Conservation (phyloP, 2,888 invertebrate genomes). For the Myopa testacea region DNA sequence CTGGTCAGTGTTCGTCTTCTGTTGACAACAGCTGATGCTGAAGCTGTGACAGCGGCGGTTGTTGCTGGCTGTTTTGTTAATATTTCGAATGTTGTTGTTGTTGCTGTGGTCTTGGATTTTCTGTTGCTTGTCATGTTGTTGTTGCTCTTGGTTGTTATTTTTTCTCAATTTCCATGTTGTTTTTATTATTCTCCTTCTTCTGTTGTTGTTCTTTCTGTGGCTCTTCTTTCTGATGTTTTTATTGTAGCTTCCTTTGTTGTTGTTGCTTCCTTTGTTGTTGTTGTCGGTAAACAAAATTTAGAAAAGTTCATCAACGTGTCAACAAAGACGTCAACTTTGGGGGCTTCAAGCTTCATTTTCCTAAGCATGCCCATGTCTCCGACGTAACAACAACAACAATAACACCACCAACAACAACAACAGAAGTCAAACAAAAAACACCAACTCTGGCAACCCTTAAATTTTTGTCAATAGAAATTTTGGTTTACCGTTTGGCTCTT, state of each 20-base stretch:
- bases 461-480: too few relatives aligned
- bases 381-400: not conserved
- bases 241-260: not conserved
- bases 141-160: too few relatives aligned
- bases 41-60: not conserved
- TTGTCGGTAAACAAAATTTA: constrained; percentile 27
- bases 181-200: too few relatives aligned
- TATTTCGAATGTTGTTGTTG: not conserved
- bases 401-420: not conserved
- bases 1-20: not conserved
- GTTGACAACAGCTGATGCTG: constrained; percentile 17
- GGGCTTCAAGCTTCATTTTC: too few relatives aligned
- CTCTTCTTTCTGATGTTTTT: not conserved
- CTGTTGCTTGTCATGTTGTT: too few relatives aligned
- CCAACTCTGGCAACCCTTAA: not conserved
- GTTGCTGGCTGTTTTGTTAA: not conserved
- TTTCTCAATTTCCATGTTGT: too few relatives aligned
- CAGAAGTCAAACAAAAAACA: not conserved
- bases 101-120: not conserved
- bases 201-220: not conserved
- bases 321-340: not conserved
- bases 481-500: not conserved
- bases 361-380: too few relatives aligned
- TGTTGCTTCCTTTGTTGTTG: not conserved
- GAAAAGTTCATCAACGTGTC: constrained; percentile 29